These are phyloP conservation scores for Grapholita molesta DNA, from an alignment of 1,140 invertebrate species.

Conservation along the genomic window DNA sequence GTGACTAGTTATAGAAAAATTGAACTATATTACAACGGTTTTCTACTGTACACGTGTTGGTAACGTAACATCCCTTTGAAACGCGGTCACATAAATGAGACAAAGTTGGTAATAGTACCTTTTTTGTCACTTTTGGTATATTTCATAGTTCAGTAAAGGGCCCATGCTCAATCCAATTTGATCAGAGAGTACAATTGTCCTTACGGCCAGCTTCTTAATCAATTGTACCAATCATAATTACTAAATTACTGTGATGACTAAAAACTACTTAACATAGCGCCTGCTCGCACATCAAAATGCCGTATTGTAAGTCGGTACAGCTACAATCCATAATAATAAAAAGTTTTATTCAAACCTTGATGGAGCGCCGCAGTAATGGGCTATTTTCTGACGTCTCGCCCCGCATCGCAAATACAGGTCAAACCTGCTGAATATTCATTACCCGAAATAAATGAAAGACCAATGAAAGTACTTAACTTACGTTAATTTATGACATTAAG, in stretches of 20 bases:
- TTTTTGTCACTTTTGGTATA: too few species aligned
- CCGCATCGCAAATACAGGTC: slow-evolving; percentile 1
- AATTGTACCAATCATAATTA: too few species aligned
- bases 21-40: too few species aligned
- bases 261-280: background rate
- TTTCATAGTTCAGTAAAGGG: too few species aligned
- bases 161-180: too few species aligned
- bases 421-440: background rate
- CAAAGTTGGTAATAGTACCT: too few species aligned
- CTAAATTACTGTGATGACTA: background rate
- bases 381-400: background rate
- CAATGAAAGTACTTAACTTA: background rate
- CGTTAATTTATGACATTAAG: background rate
- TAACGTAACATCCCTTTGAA: too few species aligned
- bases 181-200: too few species aligned
- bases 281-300: background rate
- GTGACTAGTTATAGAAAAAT: too few species aligned
- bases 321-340: slow-evolving; percentile 1
- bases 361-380: background rate
- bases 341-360: background rate
- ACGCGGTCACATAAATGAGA: too few species aligned
- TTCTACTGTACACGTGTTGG: too few species aligned
- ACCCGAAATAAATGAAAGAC: background rate
- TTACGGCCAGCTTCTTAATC: too few species aligned
- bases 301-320: background rate